A percentile compares a stretch with the other conserved stretches of the same genome.
phyloP scores from a whole-genome alignment of 92 coral and sea anemone species.

The Epizoanthus ramosus region DNA sequence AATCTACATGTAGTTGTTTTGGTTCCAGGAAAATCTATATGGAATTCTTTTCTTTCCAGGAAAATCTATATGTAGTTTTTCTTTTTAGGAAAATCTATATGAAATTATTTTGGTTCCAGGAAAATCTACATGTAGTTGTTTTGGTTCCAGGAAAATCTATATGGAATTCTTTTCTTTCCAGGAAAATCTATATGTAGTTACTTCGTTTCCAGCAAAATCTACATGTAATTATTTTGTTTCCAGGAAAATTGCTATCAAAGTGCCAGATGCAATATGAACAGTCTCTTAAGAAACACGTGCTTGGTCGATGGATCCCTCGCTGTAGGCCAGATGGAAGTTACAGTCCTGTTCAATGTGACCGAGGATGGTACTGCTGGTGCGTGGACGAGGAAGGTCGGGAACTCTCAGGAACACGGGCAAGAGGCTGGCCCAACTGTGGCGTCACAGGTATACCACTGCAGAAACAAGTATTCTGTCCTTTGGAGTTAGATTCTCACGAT shows the following conservation, averaged over 20 bases:
- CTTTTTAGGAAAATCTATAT: no score
- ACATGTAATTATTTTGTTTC: not conserved
- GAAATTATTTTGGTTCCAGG: no score
- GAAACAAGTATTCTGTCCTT: no score
- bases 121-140: no score
- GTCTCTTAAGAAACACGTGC: conserved; percentile 72
- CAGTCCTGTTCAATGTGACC: conserved; percentile 89
- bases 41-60: no score
- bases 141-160: no score
- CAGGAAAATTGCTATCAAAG: conserved; percentile 62
- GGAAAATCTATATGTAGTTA: no score
- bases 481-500: no score
- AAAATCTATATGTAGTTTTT: no score
- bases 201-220: not conserved
- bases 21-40: no score
- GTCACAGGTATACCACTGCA: conserved; percentile 56
- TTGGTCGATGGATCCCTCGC: conserved; percentile 89
- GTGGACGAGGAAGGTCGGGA: conserved; percentile 92
- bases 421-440: conserved; percentile 92
- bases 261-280: conserved; percentile 73
- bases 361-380: conserved; percentile 96
- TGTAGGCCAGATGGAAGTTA: conserved; percentile 89
- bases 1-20: no score
- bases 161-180: no score
- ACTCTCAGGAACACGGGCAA: conserved; percentile 71